Base-by-base conservation (phyloP, 2,888 invertebrate genomes). In the Sialis fuliginosa region DNA sequence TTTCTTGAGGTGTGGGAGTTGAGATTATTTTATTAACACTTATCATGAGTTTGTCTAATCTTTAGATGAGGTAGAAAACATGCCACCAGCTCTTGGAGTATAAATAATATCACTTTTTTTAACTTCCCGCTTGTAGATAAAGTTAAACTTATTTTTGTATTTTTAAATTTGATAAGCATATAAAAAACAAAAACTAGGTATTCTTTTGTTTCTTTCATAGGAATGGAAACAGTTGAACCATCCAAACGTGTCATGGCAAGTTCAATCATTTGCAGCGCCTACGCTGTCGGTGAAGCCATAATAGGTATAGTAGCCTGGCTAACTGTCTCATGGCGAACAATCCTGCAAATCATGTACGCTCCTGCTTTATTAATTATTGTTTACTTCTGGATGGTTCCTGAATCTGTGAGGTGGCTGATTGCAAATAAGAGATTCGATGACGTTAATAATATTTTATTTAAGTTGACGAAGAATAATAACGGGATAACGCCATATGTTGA, bases 351-450 rank as follows among this genome's bases (percentile, higher is more conserved):
- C 33, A 63, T 79, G 34, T 84, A 86, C 60, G 61, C 71, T 6
- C 83, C 83, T 1, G 76, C 79, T 9, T 63, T 83, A 49, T 61
- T 82, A 13, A 70, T 83, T 52, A 64, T 86, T 41, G 61, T 73
- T 8, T 81, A 82, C 60, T 72, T 77, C 56, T 74, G 79, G 70
- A 58, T 81, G 42, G 58, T 81, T 31, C 79, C 82, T 32, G 84
- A 84, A 66, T 83, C 82, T 53, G 69, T 79, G 44, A 71, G 87
- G 55, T 88, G 88, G 88, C 68, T 86, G 46, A 64, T 82, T 45
- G 75, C 76, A 8, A 72, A 75, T 48, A 74, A 75, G 2, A 65
- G 72, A 49, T 63, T 66, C n/a, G 64, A 70, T 1, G 67, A 72
- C 37, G 79, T 80, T 0, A 72, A 72, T 45, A 59, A 59, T 4